Base-by-base conservation (phyloP, 2,888 invertebrate species). In the Syritta pipiens region DNA sequence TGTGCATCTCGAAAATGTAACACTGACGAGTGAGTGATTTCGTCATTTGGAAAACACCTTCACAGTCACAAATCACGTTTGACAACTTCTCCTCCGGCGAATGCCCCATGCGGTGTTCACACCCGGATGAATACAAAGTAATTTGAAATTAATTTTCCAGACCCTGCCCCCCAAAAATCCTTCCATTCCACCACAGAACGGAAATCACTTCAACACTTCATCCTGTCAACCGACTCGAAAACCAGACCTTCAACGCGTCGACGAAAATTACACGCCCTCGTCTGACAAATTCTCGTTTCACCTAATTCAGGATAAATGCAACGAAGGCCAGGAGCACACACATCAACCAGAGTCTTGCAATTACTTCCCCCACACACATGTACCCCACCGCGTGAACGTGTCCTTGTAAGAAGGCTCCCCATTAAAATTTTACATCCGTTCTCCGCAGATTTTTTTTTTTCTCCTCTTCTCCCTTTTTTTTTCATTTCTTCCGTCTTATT, bases 381-480 rank as follows among this genome's bases (percentile, higher is more conserved):
- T 32, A 6, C 20, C 4, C 37, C 9, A 22, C 28, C 40, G 5
- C 5, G 40, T 37, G 46, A 22, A 40, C 30, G 19, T 55, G 75
- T 68, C 75, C 75, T 75, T 75, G 68, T 28, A 62, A 62, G 69
- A 44, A 63, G 69, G 76, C 32, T 42, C 51, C 48, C 59, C 71
- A 77, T 77, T 60, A 65, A 71, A 53, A 65, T 71, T 67, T 71
- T 60, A 65, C 77, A 71, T 77, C 53, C 63, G 71, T 71, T 77
- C 67, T 53, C 37, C 12, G 26, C 24, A 49, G 55, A 49, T 48
- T 57, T 30, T 46, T 24, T 14, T 37, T 53, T 28, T 30, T 46
- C 44, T 49, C 20, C 35, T 17, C 24, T 49, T n/a, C 44, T 20
- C 12, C 6, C 10, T 20, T 5, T 35, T 26, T 35, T 24, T 48